Evolutionary conservation across 1,140 invertebrate genomes (phyloP).

Genomic region (Platorchestia sp.): DNA sequence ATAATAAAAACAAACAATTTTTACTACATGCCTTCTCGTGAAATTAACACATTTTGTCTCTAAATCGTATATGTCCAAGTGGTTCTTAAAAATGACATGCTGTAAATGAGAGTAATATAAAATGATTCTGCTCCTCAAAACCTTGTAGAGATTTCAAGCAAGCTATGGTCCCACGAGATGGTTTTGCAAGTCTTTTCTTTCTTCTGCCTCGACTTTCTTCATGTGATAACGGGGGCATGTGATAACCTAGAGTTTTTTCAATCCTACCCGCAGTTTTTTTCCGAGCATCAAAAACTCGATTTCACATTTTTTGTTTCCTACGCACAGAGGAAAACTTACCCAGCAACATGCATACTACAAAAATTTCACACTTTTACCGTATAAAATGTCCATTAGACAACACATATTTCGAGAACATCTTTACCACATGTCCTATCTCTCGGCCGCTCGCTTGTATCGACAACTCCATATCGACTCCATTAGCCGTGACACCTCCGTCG

Average conservation of each 20-base stretch:
- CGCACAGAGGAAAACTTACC: not conserved
- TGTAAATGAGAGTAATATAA: too few species aligned
- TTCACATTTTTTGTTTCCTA: not conserved
- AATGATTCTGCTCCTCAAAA: too few species aligned
- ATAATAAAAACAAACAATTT: too few species aligned
- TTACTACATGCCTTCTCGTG: too few species aligned
- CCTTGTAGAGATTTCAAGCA: too few species aligned
- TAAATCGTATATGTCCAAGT: too few species aligned
- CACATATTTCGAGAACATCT: not conserved
- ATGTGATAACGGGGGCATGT: not conserved
- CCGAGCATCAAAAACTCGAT: not conserved
- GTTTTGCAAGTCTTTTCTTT: not conserved
- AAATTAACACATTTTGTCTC: too few species aligned
- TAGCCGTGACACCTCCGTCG: not conserved
- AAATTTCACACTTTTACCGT: not conserved
- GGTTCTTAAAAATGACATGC: too few species aligned
- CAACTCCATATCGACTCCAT: conserved; percentile 1
- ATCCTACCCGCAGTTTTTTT: not conserved
- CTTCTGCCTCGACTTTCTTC: not conserved
- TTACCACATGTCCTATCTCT: not conserved
- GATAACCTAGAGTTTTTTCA: not conserved
- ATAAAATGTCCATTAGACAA: not conserved
- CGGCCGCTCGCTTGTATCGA: not conserved
- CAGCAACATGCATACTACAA: not conserved
- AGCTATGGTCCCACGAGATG: too few species aligned